These are phyloP conservation scores for Poecilia gillii DNA, from an alignment of 2,797 vertebrate species.

Conservation along the genomic window DNA sequence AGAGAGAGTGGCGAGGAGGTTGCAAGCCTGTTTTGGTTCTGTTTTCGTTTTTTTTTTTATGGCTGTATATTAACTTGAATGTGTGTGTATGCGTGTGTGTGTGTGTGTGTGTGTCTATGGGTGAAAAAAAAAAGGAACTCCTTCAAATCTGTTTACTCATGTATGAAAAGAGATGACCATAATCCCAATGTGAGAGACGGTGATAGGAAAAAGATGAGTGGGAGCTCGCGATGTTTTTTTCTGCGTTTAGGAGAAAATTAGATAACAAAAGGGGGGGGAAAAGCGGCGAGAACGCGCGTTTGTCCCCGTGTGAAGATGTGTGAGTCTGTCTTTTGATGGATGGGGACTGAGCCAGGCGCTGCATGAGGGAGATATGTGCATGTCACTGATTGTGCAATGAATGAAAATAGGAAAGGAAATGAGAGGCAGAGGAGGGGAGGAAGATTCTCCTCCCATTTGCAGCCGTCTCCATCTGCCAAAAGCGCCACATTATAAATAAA, in stretches of 20 bases:
- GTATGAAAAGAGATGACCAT: constrained; percentile 52
- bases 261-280: constrained; percentile 37
- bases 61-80: constrained; percentile 23
- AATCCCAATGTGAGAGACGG: constrained; percentile 50
- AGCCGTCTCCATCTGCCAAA: constrained; percentile 37
- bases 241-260: constrained; percentile 51
- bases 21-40: constrained; percentile 50
- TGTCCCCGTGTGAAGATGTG: constrained; percentile 28
- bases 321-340: constrained; percentile 59
- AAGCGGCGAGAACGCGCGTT: constrained; percentile 10
- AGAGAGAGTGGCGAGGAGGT: constrained; percentile 25
- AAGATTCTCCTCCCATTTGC: constrained; percentile 63
- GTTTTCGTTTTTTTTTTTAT: constrained; percentile 9
- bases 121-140: neutral
- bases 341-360: constrained; percentile 59
- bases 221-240: constrained; percentile 28
- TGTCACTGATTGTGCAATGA: constrained; percentile 82
- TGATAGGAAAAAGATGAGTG: constrained; percentile 37
- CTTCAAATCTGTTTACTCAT: constrained; percentile 29
- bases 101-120: neutral
- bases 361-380: constrained; percentile 62
- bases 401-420: constrained; percentile 80
- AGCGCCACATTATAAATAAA: neutral
- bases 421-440: constrained; percentile 22
- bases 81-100: neutral